A percentile compares a stretch with the other conserved stretches of the same genome.
phyloP scores from a whole-genome alignment of 2,888 invertebrate species.

The Cylindroiulus punctatus region DNA sequence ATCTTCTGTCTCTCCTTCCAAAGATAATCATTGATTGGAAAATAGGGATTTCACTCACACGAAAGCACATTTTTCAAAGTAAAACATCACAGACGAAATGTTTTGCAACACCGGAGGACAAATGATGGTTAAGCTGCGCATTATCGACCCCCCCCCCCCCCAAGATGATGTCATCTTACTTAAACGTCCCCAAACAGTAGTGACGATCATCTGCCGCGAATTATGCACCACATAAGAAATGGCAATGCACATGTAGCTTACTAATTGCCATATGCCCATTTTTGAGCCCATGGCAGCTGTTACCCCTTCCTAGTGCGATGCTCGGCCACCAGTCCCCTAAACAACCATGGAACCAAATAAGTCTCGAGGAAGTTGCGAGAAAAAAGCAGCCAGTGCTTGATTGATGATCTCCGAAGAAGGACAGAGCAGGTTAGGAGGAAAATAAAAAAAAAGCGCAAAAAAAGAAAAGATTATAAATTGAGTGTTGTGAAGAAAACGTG shows the following conservation, averaged over 20 bases:
- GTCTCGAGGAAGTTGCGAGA: background rate
- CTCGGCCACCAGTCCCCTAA: background rate
- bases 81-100: too few species aligned
- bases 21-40: too few species aligned
- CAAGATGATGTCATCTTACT: too few species aligned
- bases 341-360: background rate
- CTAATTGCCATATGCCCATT: background rate
- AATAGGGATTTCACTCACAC: too few species aligned
- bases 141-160: too few species aligned
- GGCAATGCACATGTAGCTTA: background rate
- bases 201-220: too few species aligned
- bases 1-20: too few species aligned
- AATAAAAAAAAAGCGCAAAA: background rate
- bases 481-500: slow-evolving; percentile 22
- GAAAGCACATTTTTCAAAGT: too few species aligned
- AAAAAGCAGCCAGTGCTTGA: background rate
- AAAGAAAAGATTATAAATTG: slow-evolving; percentile 38
- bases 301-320: background rate
- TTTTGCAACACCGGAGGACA: too few species aligned
- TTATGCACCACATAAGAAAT: too few species aligned
- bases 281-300: background rate
- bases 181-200: too few species aligned
- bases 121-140: too few species aligned
- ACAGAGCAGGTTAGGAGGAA: slow-evolving; percentile 42
- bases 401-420: slow-evolving; percentile 26